Evolutionary conservation across 2,797 vertebrate genomes (phyloP), one percentile per base, ranked within the genome.

Genomic region (Gallinago stenura): DNA sequence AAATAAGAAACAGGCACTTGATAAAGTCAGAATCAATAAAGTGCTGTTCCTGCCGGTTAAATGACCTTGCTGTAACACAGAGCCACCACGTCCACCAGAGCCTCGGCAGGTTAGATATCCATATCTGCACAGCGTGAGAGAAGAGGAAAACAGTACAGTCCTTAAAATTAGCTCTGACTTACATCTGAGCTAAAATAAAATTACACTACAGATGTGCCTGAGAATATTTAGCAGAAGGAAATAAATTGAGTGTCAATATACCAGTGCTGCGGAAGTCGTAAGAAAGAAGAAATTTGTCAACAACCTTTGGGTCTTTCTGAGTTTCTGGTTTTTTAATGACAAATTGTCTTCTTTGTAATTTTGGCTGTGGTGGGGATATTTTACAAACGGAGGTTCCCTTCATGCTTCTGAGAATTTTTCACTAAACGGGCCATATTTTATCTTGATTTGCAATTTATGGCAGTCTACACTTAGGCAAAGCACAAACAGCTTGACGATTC

Each of bases 1-100:
- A 97, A 96, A 62, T 28, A 90, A 89, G 56, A 85, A 83, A 80
- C 81, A 77, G 77, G 84, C 92, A 83, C 93, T 96, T 94, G 94
- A 91, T 92, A 94, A 94, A 95, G 72, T 76, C 68, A 69, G 66
- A 93, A 95, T 97, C 91, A 65, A 96, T 78, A 79, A 45, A 46
- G 83, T 10, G 73, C 83, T 75, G 58, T 80, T 89, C 87, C 60
- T 85, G 95, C 91, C 93, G 65, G 60, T 93, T 95, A 94, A 96
- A 79, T 61, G 73, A 71, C 89, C 91, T 93, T 86, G 81, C 24
- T 39, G 26, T 48, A 79, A 87, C 53, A 19, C 68, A 87, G 77
- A 69, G 61, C 58, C 39, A 10, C 73, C 83, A 39, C 10, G 26
- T 45, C 51, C 54, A 82, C 50, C 22, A 39, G 84, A 92, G 88